phyloP scores from a whole-genome alignment of 2,797 vertebrate genomes.

The Austrolebias charrua region DNA sequence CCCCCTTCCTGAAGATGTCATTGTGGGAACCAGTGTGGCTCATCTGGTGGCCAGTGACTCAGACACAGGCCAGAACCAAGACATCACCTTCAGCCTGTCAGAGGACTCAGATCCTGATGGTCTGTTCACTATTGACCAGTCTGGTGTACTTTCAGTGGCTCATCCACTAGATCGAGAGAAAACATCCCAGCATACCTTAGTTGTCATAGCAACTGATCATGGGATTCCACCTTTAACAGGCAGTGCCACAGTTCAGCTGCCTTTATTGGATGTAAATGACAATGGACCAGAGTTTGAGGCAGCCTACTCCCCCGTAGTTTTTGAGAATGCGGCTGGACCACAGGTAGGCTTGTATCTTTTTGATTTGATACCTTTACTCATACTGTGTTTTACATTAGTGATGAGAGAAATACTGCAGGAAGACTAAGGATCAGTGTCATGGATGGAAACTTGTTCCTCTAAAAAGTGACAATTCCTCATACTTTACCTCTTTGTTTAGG shows the following conservation, averaged over 20 bases:
- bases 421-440: background rate
- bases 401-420: background rate
- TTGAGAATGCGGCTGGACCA: constrained; percentile 84
- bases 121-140: constrained; percentile 82
- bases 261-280: constrained; percentile 88
- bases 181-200: constrained; percentile 76
- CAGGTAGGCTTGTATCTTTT: constrained; percentile 54
- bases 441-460: background rate
- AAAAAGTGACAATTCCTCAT: background rate
- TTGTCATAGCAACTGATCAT: constrained; percentile 85
- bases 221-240: constrained; percentile 82
- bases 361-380: background rate
- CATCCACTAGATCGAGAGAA: constrained; percentile 82
- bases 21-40: constrained; percentile 82
- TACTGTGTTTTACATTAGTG: background rate
- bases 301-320: constrained; percentile 82
- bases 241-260: constrained; percentile 82
- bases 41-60: constrained; percentile 84
- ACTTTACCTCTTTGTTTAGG: constrained; percentile 52
- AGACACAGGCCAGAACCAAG: constrained; percentile 85
- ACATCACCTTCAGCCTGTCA: constrained; percentile 82
- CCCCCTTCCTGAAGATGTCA: constrained; percentile 81
- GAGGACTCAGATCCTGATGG: constrained; percentile 81
- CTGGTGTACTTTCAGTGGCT: constrained; percentile 80
- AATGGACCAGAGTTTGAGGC: constrained; percentile 87